Percentiles rank a stretch among this genome's conserved stretches.
These are phyloP conservation scores for Rhopalosiphum maidis DNA, from an alignment of 1,140 invertebrate species.

Conservation along the genomic window DNA sequence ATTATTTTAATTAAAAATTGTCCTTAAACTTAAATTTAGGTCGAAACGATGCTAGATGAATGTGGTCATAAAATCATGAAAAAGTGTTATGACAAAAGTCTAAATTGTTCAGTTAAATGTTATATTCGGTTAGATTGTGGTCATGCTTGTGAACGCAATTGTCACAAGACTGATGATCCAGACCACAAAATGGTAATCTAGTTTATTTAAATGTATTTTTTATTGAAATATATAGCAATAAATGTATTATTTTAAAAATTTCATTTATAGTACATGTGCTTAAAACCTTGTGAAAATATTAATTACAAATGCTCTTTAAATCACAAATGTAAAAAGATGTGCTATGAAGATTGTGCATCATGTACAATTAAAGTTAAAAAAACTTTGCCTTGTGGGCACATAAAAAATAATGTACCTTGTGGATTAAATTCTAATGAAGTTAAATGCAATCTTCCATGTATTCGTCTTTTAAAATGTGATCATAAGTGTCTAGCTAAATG, in stretches of 20 bases:
- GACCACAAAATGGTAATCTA: slow-evolving; percentile 58
- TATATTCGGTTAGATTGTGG: slow-evolving; percentile 59
- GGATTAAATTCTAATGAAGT: not conserved
- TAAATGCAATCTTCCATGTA: not conserved
- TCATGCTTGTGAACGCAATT: slow-evolving; percentile 59
- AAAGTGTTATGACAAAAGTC: slow-evolving; percentile 55
- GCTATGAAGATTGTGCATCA: slow-evolving; percentile 65
- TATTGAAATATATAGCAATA: not conserved
- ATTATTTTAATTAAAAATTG: not conserved
- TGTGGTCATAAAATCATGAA: slow-evolving; percentile 64
- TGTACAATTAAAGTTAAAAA: slow-evolving; percentile 21
- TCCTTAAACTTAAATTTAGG: not conserved
- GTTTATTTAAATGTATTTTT: not conserved
- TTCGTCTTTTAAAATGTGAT: not conserved
- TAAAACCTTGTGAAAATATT: slow-evolving; percentile 63
- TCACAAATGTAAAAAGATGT: slow-evolving; percentile 65
- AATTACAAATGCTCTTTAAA: slow-evolving; percentile 63
- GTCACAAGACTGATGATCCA: slow-evolving; percentile 59
- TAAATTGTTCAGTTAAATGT: slow-evolving; percentile 51
- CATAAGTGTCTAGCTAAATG: slow-evolving; percentile 49
- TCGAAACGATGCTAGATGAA: slow-evolving; percentile 58
- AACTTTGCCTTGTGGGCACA: slow-evolving; percentile 20
- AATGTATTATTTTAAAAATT: not conserved
- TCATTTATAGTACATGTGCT: not conserved
- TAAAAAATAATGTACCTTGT: slow-evolving; percentile 27